Evolutionary conservation across 2,797 vertebrate genomes (phyloP).

Genomic region (Taeniopygia guttata): DNA sequence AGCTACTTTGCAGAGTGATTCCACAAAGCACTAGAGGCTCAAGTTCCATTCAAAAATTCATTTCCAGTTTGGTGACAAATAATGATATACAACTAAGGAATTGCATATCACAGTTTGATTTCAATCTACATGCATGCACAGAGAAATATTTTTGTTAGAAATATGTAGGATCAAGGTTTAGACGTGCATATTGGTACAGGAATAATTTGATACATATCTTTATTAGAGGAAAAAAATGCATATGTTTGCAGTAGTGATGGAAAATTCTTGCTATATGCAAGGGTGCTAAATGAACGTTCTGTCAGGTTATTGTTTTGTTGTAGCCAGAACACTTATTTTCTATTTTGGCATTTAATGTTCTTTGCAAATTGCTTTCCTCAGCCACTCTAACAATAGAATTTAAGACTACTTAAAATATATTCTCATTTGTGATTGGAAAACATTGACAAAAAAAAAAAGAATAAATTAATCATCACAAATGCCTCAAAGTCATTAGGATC

Average conservation of each 20-base stretch:
- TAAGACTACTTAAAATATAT: background rate
- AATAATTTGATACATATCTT: background rate
- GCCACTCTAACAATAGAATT: background rate
- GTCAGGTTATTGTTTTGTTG: background rate
- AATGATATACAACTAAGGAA: background rate
- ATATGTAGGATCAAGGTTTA: background rate
- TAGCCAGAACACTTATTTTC: slow-evolving; percentile 15
- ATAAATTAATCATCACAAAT: background rate
- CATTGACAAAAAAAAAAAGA: background rate
- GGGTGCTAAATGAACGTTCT: background rate
- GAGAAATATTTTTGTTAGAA: background rate
- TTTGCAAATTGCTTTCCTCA: slow-evolving; percentile 26
- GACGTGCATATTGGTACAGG: background rate
- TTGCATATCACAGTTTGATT: background rate
- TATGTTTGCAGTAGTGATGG: background rate
- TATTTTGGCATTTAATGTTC: slow-evolving; percentile 28
- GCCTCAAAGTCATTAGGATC: background rate
- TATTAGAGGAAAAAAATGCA: background rate
- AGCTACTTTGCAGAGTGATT: background rate
- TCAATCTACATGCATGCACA: background rate
- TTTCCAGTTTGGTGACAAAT: background rate
- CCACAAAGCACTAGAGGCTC: background rate
- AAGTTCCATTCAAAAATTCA: background rate
- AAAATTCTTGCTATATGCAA: slow-evolving; percentile 32
- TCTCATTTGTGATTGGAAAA: background rate